Percentiles rank a stretch among this genome's conserved stretches.
phyloP scores from a whole-genome alignment of 1,140 invertebrate genomes.

The Limonius californicus region DNA sequence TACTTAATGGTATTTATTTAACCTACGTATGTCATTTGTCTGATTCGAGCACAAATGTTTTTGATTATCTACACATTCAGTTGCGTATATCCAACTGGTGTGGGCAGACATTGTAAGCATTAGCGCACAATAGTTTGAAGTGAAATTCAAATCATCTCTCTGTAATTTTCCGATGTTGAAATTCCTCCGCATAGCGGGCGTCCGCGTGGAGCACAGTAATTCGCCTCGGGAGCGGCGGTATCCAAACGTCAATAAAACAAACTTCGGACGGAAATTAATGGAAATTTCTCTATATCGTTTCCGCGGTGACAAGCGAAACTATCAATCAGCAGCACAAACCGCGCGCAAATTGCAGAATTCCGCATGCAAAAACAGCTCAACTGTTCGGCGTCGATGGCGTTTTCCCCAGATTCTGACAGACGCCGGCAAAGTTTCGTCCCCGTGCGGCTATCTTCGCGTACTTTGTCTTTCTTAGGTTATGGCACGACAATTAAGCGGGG shows the following conservation, averaged over 20 bases:
- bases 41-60: too few relatives aligned
- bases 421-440: not conserved
- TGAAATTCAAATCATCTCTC: too few relatives aligned
- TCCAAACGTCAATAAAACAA: conserved; percentile 35
- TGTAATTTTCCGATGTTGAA: too few relatives aligned
- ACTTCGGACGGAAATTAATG: conserved; percentile 41
- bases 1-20: too few relatives aligned
- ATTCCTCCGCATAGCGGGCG: too few relatives aligned
- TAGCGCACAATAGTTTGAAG: too few relatives aligned
- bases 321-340: conserved; percentile 44
- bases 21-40: too few relatives aligned
- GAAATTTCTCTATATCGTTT: conserved; percentile 45
- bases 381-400: conserved; percentile 29
- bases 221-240: too few relatives aligned
- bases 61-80: too few relatives aligned
- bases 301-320: conserved; percentile 44
- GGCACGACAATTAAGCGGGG: not conserved
- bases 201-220: too few relatives aligned
- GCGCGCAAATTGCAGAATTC: conserved; percentile 36
- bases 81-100: too few relatives aligned
- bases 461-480: conserved; percentile 9
- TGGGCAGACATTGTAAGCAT: too few relatives aligned
- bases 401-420: conserved; percentile 29
- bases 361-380: conserved; percentile 38
- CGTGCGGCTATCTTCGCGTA: not conserved